These are phyloP conservation scores for Sardina pilchardus DNA, from an alignment of 2,113 vertebrate genomes.

Conservation along the genomic window DNA sequence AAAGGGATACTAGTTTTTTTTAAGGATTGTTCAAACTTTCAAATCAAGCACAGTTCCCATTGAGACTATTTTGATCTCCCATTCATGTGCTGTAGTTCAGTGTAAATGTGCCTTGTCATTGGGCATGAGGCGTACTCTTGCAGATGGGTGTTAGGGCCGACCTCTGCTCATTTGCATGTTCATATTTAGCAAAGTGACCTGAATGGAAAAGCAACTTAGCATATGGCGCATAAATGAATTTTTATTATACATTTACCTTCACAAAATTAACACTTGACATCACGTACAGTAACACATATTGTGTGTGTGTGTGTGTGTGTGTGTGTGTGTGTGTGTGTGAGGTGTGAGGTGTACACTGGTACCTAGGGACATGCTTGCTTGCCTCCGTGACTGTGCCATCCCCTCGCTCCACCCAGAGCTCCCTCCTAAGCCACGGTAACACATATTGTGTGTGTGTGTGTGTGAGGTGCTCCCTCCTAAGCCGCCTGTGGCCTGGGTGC, in stretches of 20 bases:
- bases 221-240: constrained; percentile 2
- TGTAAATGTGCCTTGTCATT: neutral
- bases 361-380: neutral
- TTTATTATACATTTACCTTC: neutral
- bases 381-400: neutral
- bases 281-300: too few species aligned
- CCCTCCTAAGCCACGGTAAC: too few species aligned
- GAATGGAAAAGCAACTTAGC: neutral
- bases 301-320: neutral
- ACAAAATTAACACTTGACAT: neutral
- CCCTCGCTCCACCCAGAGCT: neutral
- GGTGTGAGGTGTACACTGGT: neutral
- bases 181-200: constrained; percentile 19
- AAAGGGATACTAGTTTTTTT: neutral
- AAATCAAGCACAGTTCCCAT: neutral
- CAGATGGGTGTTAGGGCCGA: neutral
- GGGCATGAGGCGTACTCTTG: neutral
- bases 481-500: too few species aligned
- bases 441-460: too few species aligned
- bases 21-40: neutral
- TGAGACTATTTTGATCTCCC: neutral
- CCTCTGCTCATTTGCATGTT: neutral
- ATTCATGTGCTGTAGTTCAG: neutral
- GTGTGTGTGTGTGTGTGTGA: neutral
- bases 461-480: neutral